Evolutionary conservation across 2,888 invertebrate species (phyloP), one percentile per base, ranked within the genome.

Genomic region (Brachyptera putata): DNA sequence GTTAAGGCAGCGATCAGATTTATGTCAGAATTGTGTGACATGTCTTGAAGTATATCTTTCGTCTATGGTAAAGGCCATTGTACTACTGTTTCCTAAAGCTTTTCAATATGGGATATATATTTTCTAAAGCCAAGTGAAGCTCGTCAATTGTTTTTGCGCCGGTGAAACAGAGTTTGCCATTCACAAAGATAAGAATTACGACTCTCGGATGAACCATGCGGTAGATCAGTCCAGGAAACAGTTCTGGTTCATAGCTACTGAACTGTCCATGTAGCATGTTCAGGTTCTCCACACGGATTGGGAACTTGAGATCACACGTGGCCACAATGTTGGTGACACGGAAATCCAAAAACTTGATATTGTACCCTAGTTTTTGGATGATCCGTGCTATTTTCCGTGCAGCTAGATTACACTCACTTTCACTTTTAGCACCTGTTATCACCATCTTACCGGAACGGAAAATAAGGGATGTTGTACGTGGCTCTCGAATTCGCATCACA

Each of bases 221-320:
- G 74, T 99, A 99, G 60, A 99, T 95, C 26, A 99, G 81, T n/a
- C 98, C 99, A 5, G 99, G 97, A 76, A 99, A 99, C 58, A 99
- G 77, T 76, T 99, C 99, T 0, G 99, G 98, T 75, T 99, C 99
- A 72, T 99, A 99, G 57, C 92, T 83, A 70, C 82, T 81, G 73
- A 89, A 91, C 74, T 90, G 88, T 64, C 86, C 84, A 72, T 91
- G 91, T 2, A 89, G 88, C n/a, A 90, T 76, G 49, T 89, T 88
- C 37, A 91, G 76, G 30, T 89, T 87, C 74, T 90, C 89, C 63
- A 90, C 75, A 68, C 90, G 80, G 62, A 91, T 91, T 1, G 91
- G 90, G 75, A 92, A 91, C 69, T 88, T 88, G 0, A 92, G 89
- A 71, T 91, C 91, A 76, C 90, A 91, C 69, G 89, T 89, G 13